Evolutionary conservation across 1,140 invertebrate genomes (phyloP).

Genomic region (Drosophila takahashii): DNA sequence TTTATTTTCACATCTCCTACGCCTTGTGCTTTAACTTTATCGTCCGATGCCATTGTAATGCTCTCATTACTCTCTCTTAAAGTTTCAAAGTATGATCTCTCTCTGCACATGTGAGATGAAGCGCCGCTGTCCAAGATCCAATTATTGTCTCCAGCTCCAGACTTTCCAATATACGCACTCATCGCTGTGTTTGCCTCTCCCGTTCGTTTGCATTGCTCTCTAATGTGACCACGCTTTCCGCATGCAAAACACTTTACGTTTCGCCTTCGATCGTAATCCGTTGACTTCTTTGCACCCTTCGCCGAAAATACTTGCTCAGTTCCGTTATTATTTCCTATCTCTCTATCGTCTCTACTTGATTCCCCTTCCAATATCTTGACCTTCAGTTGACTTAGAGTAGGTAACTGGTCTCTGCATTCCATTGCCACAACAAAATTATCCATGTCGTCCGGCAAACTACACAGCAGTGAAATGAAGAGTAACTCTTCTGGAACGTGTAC

Average conservation of each 20-base stretch:
- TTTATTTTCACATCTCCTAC: slow-evolving; percentile 1
- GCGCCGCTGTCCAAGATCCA: not conserved
- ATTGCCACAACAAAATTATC: too few species aligned
- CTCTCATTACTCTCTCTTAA: not conserved
- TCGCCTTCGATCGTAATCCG: not conserved
- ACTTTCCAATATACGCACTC: not conserved
- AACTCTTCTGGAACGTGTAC: too few species aligned
- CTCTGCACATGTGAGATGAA: not conserved
- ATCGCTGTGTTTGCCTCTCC: not conserved
- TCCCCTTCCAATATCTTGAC: not conserved
- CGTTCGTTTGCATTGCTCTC: not conserved
- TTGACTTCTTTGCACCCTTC: not conserved
- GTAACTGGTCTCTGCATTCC: too few species aligned
- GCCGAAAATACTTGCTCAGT: not conserved
- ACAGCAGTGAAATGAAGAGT: too few species aligned
- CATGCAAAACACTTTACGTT: not conserved
- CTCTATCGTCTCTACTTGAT: slow-evolving; percentile 5
- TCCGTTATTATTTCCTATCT: not conserved
- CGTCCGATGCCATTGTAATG: not conserved
- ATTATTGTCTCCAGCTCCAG: not conserved
- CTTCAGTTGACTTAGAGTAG: too few species aligned
- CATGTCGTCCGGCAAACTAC: too few species aligned
- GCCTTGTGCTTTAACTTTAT: not conserved
- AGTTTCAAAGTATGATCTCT: not conserved
- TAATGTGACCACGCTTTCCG: slow-evolving; percentile 3